Percentiles rank a stretch among this genome's conserved stretches.
Evolutionary conservation across 2,888 invertebrate genomes (phyloP).

Genomic region (Bellardia bayeri): DNA sequence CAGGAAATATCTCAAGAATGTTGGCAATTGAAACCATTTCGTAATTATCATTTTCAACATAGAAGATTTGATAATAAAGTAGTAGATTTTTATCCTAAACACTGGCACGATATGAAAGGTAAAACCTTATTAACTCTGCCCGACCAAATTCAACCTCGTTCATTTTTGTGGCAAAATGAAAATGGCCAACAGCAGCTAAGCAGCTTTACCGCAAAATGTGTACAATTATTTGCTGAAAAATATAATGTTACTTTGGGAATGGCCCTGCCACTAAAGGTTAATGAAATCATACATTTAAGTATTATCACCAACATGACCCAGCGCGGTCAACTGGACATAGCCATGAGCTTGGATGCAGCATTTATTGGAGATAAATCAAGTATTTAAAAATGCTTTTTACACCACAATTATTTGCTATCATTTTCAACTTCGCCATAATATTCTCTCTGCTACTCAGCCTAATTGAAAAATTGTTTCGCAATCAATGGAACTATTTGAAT

Average conservation of each 20-base stretch:
- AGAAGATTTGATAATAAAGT: too few relatives aligned
- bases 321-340: slow-evolving; percentile 18
- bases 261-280: neutral
- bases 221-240: slow-evolving; percentile 73
- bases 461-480: neutral
- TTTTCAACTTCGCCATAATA: neutral
- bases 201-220: slow-evolving; percentile 75
- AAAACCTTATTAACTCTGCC: slow-evolving; percentile 64
- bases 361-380: neutral
- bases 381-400: slow-evolving; percentile 20
- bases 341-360: neutral
- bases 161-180: slow-evolving; percentile 68
- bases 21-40: slow-evolving; percentile 17
- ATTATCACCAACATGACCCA: slow-evolving; percentile 8
- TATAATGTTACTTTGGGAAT: slow-evolving; percentile 75
- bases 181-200: slow-evolving; percentile 49
- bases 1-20: slow-evolving; percentile 12
- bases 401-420: neutral
- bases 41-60: neutral
- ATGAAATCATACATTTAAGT: neutral
- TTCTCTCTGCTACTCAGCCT: slow-evolving; percentile 16
- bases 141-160: slow-evolving; percentile 74
- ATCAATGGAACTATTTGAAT: neutral
- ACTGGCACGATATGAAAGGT: slow-evolving; percentile 27
- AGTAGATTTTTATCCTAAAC: slow-evolving; percentile 6